These are phyloP conservation scores for Luperina testacea DNA, from an alignment of 2,888 invertebrate genomes.

Conservation along the genomic window DNA sequence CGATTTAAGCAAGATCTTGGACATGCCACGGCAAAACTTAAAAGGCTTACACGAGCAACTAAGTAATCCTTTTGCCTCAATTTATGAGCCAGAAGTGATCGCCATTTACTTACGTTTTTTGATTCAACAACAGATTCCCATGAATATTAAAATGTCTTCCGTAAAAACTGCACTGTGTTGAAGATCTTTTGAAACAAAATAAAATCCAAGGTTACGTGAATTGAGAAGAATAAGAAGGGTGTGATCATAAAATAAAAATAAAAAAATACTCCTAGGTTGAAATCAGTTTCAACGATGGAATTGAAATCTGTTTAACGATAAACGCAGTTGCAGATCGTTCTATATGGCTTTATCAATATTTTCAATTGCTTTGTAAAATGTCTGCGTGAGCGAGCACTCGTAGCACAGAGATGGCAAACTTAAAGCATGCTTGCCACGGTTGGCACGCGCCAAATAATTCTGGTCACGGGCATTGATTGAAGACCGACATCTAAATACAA, in stretches of 20 bases:
- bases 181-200: constrained; percentile 3
- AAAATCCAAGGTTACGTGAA: constrained; percentile 2
- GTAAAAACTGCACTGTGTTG: constrained; percentile 24
- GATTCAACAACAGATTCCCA: constrained; percentile 4
- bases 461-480: constrained; percentile 1
- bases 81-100: constrained; percentile 42
- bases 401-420: not conserved
- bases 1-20: constrained; percentile 27
- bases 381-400: constrained; percentile 15
- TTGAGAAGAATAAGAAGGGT: constrained; percentile 2
- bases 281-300: not conserved
- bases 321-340: not conserved
- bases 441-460: constrained; percentile 17
- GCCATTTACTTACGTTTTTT: constrained; percentile 27
- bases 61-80: constrained; percentile 43
- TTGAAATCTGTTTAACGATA: not conserved
- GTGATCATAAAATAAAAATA: not conserved
- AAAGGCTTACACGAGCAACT: constrained; percentile 42
- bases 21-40: constrained; percentile 46
- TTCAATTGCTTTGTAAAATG: constrained; percentile 2
- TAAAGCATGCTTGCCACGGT: too few species aligned
- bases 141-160: constrained; percentile 41
- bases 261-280: not conserved
- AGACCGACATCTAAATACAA: constrained; percentile 9
- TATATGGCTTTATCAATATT: constrained; percentile 8